phyloP scores from a whole-genome alignment of 1,140 invertebrate genomes.

The Brachionus angularis region DNA sequence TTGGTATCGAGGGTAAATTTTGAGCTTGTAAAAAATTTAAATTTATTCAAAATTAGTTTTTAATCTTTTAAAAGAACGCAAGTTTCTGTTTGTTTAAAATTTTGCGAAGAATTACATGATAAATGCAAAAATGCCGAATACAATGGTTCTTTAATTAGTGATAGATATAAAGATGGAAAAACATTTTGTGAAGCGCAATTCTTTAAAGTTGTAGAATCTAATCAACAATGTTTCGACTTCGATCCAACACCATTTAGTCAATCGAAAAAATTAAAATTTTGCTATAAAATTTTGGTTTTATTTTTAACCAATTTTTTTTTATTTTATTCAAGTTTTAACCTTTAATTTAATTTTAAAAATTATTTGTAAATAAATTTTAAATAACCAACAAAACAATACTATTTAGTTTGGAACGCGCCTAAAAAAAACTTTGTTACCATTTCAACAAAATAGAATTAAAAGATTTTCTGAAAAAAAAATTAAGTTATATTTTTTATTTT shows the following conservation, averaged over 20 bases:
- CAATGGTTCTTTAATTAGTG: conserved; percentile 53
- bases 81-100: conserved; percentile 53
- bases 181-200: conserved; percentile 56
- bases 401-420: background rate
- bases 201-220: conserved; percentile 53
- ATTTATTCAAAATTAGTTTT: background rate
- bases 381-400: background rate
- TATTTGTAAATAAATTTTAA: background rate
- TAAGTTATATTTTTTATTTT: conserved; percentile 13
- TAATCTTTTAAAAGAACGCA: conserved; percentile 48
- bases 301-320: too few species aligned
- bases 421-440: conserved; percentile 39
- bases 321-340: background rate
- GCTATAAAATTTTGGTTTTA: too few species aligned
- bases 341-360: background rate
- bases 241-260: conserved; percentile 53
- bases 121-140: conserved; percentile 53
- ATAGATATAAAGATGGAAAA: conserved; percentile 51
- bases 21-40: background rate
- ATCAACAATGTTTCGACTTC: conserved; percentile 55
- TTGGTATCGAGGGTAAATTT: conserved; percentile 54
- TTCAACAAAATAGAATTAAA: conserved; percentile 30
- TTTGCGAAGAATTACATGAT: conserved; percentile 52
- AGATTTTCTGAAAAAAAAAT: background rate
- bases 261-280: too few species aligned